Percentiles rank a stretch among this genome's conserved stretches.
Evolutionary conservation across 1,140 invertebrate genomes (phyloP).

Genomic region (Camponotus floridanus): DNA sequence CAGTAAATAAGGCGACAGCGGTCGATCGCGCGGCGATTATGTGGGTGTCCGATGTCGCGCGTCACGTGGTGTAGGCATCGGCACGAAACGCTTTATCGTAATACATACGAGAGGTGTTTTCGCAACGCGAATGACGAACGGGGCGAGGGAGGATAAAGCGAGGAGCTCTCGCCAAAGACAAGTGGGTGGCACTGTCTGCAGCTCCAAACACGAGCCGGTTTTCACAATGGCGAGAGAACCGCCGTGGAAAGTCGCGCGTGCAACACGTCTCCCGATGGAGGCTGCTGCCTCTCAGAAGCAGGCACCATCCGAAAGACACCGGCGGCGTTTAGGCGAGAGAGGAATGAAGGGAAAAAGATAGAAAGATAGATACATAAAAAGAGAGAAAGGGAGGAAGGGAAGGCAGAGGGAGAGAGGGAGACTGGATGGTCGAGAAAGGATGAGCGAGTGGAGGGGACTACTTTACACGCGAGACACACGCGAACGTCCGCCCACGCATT

Average conservation of each 20-base stretch:
- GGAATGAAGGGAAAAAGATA: background rate
- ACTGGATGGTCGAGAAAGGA: constrained; percentile 17
- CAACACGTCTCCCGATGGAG: background rate
- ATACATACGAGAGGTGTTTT: constrained; percentile 52
- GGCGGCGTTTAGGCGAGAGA: background rate
- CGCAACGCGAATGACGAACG: constrained; percentile 52
- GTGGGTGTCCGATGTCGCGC: constrained; percentile 49
- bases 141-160: constrained; percentile 33
- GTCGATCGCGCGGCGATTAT: constrained; percentile 45
- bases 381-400: background rate
- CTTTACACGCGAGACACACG: constrained; percentile 60
- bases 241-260: constrained; percentile 1
- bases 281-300: constrained; percentile 28
- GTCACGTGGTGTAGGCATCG: constrained; percentile 23
- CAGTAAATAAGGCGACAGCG: background rate
- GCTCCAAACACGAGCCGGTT: constrained; percentile 47
- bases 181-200: constrained; percentile 48
- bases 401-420: background rate
- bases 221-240: constrained; percentile 45
- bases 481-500: constrained; percentile 44
- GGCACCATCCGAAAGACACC: constrained; percentile 19
- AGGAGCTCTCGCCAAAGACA: background rate
- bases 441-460: constrained; percentile 30
- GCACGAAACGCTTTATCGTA: constrained; percentile 56
- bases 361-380: background rate